Base-by-base conservation (phyloP, 2,797 vertebrate genomes). In the Gadopsis bispinosus region DNA sequence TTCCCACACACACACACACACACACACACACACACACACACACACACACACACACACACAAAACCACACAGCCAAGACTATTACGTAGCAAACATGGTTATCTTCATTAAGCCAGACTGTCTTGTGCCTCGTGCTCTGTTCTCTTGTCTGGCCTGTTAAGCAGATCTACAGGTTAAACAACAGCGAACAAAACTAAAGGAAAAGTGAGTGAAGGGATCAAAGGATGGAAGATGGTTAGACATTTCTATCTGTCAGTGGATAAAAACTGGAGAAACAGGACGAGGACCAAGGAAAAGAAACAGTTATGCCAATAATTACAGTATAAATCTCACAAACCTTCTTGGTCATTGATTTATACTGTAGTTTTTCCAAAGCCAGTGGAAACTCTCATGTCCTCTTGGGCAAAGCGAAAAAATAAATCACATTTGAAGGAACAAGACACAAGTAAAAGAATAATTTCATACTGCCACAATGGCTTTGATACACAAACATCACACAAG, bases 111-210 rank as follows among this genome's bases (percentile, higher is more conserved):
- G 86, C 89, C 80, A 39, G 73, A 78, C 69, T 14, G 53, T 51
- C 79, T 80, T 79, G 70, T 73, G 84, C 86, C 81, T 83, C 71
- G 63, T 83, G 79, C 66, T 66, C 39, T 35, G 69, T 56, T 86
- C 76, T 68, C 76, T 74, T 6, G 82, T 90, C 87, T 87, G 83
- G 73, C 55, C 75, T 39, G 77, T 84, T 91, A 90, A 93, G 88
- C 77, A 84, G 93, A 86, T 93, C 89, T 88, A 3, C 72, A 55
- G 82, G 85, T 92, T 88, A 89, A 91, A 85, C 33, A 54, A 80
- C 45, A 78, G 47, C 85, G 85, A 85, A 74, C 14, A 26, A 81
- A 87, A 83, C 47, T 62, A 66, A 73, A 76, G 77, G 31, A 81
- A 86, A 84, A 85, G 85, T 64, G 59, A 89, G 70, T 4, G 53